Evolutionary conservation across 1,140 invertebrate species (phyloP).

Genomic region (Sinonovacula constricta): DNA sequence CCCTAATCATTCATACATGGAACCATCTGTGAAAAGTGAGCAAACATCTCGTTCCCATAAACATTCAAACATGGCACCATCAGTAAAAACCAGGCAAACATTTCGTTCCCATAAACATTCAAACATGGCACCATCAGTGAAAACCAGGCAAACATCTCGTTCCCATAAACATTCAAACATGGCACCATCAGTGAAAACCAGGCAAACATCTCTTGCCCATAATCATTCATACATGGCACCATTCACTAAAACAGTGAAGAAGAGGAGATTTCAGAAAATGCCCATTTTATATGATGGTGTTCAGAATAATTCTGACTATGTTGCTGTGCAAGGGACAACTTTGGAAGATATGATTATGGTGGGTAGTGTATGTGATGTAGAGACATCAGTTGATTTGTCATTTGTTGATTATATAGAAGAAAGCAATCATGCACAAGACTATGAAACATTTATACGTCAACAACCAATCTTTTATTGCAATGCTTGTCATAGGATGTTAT

Average conservation of each 20-base stretch:
- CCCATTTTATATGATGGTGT: not conserved
- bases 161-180: not conserved
- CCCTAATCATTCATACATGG: not conserved
- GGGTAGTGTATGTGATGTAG: constrained; percentile 7
- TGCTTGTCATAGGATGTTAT: constrained; percentile 3
- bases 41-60: not conserved
- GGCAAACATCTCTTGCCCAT: not conserved
- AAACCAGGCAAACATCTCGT: not conserved
- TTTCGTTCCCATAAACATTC: not conserved
- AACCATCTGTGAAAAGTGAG: not conserved
- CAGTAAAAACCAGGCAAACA: not conserved
- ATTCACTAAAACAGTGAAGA: not conserved
- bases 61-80: not conserved
- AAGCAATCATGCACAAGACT: not conserved
- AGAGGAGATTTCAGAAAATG: not conserved
- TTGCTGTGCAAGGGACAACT: not conserved
- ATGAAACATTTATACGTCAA: constrained; percentile 13
- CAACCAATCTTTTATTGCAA: not conserved
- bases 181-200: not conserved
- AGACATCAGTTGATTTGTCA: constrained; percentile 4
- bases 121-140: not conserved
- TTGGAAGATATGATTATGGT: constrained; percentile 5
- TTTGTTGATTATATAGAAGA: constrained; percentile 3
- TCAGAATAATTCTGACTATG: not conserved
- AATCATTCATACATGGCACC: not conserved